These are phyloP conservation scores for Clarias laeviceps DNA, from an alignment of 2,797 vertebrate species.

Conservation along the genomic window DNA sequence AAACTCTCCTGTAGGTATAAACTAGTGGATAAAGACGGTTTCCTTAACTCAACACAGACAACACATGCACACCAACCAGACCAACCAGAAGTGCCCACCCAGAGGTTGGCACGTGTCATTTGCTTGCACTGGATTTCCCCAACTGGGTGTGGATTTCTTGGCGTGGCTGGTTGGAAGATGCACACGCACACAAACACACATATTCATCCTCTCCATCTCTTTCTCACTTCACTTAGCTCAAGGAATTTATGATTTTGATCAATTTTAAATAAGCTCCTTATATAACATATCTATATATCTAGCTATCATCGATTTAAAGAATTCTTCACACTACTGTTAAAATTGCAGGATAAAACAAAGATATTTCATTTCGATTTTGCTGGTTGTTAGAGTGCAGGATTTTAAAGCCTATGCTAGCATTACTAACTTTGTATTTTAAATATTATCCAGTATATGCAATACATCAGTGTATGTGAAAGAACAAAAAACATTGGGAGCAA, in stretches of 20 bases:
- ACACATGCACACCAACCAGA: constrained; percentile 16
- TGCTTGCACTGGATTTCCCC: constrained; percentile 31
- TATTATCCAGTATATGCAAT: background rate
- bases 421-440: background rate
- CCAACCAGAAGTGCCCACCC: constrained; percentile 49
- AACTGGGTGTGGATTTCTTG: constrained; percentile 38
- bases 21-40: constrained; percentile 13
- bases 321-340: background rate
- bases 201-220: background rate
- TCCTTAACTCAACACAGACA: constrained; percentile 19
- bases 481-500: background rate
- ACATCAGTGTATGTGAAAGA: background rate
- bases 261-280: constrained; percentile 6
- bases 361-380: background rate
- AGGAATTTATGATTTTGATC: constrained; percentile 8
- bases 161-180: constrained; percentile 26
- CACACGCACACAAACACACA: background rate
- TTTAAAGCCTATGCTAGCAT: background rate
- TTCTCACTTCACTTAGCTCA: background rate
- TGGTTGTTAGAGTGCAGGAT: background rate
- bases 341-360: background rate
- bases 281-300: background rate
- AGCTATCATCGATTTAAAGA: background rate
- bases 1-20: constrained; percentile 46
- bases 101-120: constrained; percentile 42